Percentiles rank a stretch among this genome's conserved stretches.
These are phyloP conservation scores for Oegoconia quadripuncta DNA, from an alignment of 2,888 invertebrate species.

Conservation along the genomic window DNA sequence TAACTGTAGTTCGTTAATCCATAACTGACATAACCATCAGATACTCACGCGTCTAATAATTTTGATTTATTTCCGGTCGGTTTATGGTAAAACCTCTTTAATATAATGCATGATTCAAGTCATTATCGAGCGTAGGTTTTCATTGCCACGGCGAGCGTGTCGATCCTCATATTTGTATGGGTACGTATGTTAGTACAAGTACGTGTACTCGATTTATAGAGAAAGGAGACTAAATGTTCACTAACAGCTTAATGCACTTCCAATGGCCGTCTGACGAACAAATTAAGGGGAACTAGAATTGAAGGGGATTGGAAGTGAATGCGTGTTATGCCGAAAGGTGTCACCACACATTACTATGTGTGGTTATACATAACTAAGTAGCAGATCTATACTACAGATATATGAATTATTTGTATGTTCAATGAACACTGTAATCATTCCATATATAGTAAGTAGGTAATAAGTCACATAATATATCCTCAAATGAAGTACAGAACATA, in stretches of 20 bases:
- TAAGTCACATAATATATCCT: neutral
- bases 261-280: slow-evolving; percentile 45
- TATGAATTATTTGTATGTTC: no score
- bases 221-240: slow-evolving; percentile 51
- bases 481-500: neutral
- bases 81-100: slow-evolving; percentile 38
- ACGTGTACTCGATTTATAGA: neutral
- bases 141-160: slow-evolving; percentile 31
- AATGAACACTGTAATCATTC: no score
- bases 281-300: slow-evolving; percentile 31
- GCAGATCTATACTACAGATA: no score
- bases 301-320: slow-evolving; percentile 12
- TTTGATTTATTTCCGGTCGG: slow-evolving; percentile 34
- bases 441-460: no score
- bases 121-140: slow-evolving; percentile 35
- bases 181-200: neutral
- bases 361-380: no score
- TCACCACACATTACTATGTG: slow-evolving; percentile 1
- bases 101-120: no score
- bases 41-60: slow-evolving; percentile 25
- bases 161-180: slow-evolving; percentile 14
- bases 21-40: slow-evolving; percentile 9
- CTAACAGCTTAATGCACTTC: slow-evolving; percentile 69
- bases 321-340: slow-evolving; percentile 13
- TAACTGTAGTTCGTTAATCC: no score